Evolutionary conservation across 2,888 invertebrate species (phyloP), one percentile per base, ranked within the genome.

Genomic region (Caenorhabditis sp.): DNA sequence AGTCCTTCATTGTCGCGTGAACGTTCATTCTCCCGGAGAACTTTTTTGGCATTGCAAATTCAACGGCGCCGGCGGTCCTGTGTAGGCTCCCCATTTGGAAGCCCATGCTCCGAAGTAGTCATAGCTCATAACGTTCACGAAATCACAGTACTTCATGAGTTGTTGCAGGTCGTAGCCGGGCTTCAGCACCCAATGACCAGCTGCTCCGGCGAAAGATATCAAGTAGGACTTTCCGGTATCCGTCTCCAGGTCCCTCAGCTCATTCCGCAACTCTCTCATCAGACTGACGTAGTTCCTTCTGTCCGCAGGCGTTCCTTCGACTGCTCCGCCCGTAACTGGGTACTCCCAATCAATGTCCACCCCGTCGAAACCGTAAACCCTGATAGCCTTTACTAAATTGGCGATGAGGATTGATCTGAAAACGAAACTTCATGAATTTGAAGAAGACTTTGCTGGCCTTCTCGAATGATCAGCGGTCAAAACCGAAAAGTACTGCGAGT

Each of bases 311-410:
- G 77, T 79, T 35, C 87, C 87, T 59, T 86, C 87, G 6, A 80
- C 59, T 6, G 79, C 83, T 15, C 87, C 87, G 4, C 87, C 87
- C n/a, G 86, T 87, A 26, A 86, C 86, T 1, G 88, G 88, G 55
- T 88, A 88, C 65, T 88, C 87, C 88, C 88, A 88, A 63, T 88
- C 87, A 39, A 88, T 81, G 56, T 88, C 88, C 20, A 88, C 82
- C 2, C 88, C 88, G 53, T 88, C 87, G 55, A 88, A 83, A n/a
- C 77, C 75, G 79, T 81, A 87, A 15, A 80, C 70, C 50, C 83
- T 70, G 30, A 89, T 66, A 2, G 77, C 70, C 39, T 77, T 55
- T 30, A 87, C 27, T 0, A 88, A 70, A 37, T 80, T 83, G 1
- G 66, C 62, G 45, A 85, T 85, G 26, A 87, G 72, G 15, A 79